phyloP scores from a whole-genome alignment of 1,140 invertebrate species.

The Periplaneta americana region DNA sequence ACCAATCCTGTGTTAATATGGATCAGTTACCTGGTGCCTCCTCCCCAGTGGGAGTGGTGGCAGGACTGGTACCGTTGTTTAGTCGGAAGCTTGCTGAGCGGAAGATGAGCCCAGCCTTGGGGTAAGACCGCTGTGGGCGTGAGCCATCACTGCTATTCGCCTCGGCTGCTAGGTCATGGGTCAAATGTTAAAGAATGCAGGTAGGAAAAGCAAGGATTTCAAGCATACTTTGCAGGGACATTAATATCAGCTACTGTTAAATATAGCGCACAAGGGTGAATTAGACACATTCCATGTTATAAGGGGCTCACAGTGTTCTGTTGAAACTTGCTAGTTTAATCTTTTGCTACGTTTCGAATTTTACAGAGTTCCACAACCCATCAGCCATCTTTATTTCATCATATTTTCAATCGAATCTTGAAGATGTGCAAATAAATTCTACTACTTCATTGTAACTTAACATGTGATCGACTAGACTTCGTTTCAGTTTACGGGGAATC shows the following conservation, averaged over 20 bases:
- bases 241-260: neutral
- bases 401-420: too few species aligned
- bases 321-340: neutral
- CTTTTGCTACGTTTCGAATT: too few species aligned
- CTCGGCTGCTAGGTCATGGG: slow-evolving; percentile 11
- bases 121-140: slow-evolving; percentile 37
- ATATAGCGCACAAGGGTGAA: neutral
- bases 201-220: neutral
- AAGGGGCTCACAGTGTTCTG: neutral
- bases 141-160: slow-evolving; percentile 13
- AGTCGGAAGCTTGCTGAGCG: slow-evolving; percentile 52
- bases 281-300: neutral
- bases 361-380: too few species aligned
- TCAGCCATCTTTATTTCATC: too few species aligned
- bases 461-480: too few species aligned
- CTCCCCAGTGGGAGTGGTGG: slow-evolving; percentile 12
- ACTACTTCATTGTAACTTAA: too few species aligned
- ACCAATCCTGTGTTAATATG: neutral
- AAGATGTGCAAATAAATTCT: too few species aligned
- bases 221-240: neutral
- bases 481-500: too few species aligned
- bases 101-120: slow-evolving; percentile 60
- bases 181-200: slow-evolving; percentile 1
- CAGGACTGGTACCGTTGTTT: slow-evolving; percentile 28
- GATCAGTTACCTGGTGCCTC: slow-evolving; percentile 18